phyloP scores from a whole-genome alignment of 2,113 vertebrate species.

The Candoia aspera region DNA sequence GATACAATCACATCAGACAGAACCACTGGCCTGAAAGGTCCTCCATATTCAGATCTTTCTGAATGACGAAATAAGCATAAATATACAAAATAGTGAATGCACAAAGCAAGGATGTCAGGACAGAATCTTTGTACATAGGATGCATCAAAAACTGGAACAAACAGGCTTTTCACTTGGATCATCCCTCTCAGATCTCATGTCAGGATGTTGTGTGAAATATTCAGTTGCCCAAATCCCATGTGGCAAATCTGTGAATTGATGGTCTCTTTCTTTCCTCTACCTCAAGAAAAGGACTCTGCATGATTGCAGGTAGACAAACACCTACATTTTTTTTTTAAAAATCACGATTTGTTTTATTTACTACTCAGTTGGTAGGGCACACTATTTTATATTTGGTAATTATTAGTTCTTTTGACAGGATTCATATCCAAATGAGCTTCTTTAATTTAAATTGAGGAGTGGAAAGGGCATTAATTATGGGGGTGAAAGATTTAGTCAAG shows the following conservation, averaged over 20 bases:
- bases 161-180: neutral
- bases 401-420: neutral
- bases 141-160: neutral
- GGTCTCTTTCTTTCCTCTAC: neutral
- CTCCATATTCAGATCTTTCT: neutral
- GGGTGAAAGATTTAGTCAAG: constrained; percentile 38
- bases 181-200: neutral
- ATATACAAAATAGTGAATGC: neutral
- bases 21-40: neutral
- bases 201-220: neutral
- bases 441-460: constrained; percentile 31
- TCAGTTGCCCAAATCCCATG: neutral
- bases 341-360: neutral
- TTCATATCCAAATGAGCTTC: constrained; percentile 15
- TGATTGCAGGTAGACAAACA: neutral
- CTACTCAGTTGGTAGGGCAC: too few relatives aligned
- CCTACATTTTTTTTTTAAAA: neutral
- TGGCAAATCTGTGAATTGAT: neutral
- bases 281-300: neutral
- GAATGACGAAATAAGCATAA: neutral
- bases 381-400: neutral
- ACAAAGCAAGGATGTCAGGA: neutral
- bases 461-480: constrained; percentile 8
- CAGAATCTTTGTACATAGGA: neutral
- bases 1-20: neutral